Evolutionary conservation across 2,113 vertebrate species (phyloP), one percentile per base, ranked within the genome.

Genomic region (Mirounga angustirostris): DNA sequence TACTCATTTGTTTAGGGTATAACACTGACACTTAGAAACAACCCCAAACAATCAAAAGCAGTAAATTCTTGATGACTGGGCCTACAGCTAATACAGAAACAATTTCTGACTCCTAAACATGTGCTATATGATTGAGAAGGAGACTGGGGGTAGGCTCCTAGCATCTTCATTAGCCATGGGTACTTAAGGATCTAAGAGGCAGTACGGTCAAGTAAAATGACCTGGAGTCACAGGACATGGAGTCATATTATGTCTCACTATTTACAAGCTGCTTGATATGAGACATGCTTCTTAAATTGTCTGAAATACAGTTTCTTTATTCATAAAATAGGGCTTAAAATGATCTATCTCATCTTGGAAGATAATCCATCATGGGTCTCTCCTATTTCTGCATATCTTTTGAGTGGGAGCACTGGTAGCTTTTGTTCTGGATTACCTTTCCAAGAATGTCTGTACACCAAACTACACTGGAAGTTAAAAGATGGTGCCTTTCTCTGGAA

Each of bases 1-100:
- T 86, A 52, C 13, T 95, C 28, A 95, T 81, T 97, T 96, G 67
- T 95, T 95, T 86, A 94, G 97, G 69, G 86, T 58, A 63, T 1
- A 93, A 91, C 22, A 56, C 10, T 92, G 80, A 95, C 40, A 73
- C 59, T 89, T 63, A 91, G 33, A 92, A 97, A 86, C 30, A 81
- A 91, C 8, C 59, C 28, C n/a, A 88, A 96, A 46, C 15, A 94
- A 86, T 93, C 59, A 73, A 90, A 95, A 81, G 11, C 33, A 89
- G 43, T n/a, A 93, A 16, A 89, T 81, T 92, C 14, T 88, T 88
- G 63, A 79, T 33, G 69, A 78, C 15, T 67, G 28, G 13, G 30
- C 19, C 50, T 76, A 12, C 4, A 88, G 24, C 24, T 92, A 36
- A 65, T 22, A 8, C 8, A 88, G 80, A 95, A 85, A 74, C 5